A percentile compares a stretch with the other conserved stretches of the same genome.
Conservation (phyloP, 2,113 vertebrate genomes). For the Mionectes macconnelli region DNA sequence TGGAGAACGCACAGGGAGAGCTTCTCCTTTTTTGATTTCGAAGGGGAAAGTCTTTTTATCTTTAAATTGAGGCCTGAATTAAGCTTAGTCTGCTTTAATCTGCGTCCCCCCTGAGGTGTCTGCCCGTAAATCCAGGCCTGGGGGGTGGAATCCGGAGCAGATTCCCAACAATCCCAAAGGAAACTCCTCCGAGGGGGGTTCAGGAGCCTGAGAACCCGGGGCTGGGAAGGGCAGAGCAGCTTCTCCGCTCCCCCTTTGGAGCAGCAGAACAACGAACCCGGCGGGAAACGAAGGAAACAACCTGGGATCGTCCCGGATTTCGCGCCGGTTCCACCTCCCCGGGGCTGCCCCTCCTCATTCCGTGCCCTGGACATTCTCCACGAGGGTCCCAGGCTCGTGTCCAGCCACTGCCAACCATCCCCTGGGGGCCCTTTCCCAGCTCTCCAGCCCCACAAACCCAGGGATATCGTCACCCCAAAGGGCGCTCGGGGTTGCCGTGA, state of each 20-base stretch:
- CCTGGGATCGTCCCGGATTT: background rate
- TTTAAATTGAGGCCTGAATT: background rate
- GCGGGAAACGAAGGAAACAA: rapidly evolving
- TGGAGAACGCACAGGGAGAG: background rate
- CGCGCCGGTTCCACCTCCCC: background rate
- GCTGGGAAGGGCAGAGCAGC: background rate
- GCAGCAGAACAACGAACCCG: background rate
- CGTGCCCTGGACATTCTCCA: no score
- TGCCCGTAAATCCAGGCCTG: background rate
- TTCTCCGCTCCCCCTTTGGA: background rate
- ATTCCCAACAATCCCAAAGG: background rate
- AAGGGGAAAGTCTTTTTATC: background rate
- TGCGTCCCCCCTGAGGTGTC: background rate
- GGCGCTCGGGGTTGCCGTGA: no score
- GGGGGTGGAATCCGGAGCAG: background rate
- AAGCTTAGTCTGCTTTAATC: background rate
- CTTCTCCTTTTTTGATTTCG: background rate
- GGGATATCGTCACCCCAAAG: background rate
- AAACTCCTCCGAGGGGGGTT: background rate
- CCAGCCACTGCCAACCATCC: no score
- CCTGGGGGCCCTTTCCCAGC: no score
- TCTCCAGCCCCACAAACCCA: background rate
- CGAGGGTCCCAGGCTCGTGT: no score
- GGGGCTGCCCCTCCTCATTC: background rate
- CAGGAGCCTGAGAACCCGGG: background rate